These are phyloP conservation scores for Triops cancriformis DNA, from an alignment of 1,140 invertebrate species.

Conservation along the genomic window DNA sequence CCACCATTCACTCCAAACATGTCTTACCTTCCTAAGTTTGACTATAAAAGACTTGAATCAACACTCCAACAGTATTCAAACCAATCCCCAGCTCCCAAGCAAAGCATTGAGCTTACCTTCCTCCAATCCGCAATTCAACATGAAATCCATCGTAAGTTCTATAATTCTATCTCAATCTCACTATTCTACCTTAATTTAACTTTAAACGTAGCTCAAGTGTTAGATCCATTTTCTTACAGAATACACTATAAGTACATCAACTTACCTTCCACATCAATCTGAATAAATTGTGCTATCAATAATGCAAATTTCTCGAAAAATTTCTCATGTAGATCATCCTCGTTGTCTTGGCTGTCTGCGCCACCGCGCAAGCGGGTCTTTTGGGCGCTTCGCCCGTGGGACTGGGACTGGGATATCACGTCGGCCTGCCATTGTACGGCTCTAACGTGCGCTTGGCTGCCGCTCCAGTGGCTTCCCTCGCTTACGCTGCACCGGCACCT, in stretches of 20 bases:
- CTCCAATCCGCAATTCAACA: background rate
- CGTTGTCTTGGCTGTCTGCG: background rate
- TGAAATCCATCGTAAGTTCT: slow-evolving; percentile 4
- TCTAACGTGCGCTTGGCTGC: background rate
- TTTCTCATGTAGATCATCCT: background rate
- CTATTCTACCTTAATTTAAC: too few species aligned
- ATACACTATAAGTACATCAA: too few species aligned
- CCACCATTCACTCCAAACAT: too few species aligned
- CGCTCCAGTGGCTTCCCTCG: slow-evolving; percentile 22
- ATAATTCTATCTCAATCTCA: background rate
- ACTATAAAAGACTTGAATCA: background rate
- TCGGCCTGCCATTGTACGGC: background rate
- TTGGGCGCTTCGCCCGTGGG: background rate
- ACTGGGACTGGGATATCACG: background rate
- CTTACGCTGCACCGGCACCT: slow-evolving; percentile 27
- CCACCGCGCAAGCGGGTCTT: background rate
- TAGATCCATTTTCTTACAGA: background rate
- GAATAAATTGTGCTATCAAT: background rate
- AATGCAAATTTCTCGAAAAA: background rate
- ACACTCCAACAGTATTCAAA: background rate
- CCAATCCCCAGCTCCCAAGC: background rate
- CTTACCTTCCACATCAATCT: too few species aligned
- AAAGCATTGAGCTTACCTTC: background rate
- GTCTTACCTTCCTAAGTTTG: background rate
- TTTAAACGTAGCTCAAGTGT: background rate